Percentiles rank a stretch among this genome's conserved stretches.
Evolutionary conservation across 2,113 vertebrate genomes (phyloP).

Genomic region (Cervus canadensis): DNA sequence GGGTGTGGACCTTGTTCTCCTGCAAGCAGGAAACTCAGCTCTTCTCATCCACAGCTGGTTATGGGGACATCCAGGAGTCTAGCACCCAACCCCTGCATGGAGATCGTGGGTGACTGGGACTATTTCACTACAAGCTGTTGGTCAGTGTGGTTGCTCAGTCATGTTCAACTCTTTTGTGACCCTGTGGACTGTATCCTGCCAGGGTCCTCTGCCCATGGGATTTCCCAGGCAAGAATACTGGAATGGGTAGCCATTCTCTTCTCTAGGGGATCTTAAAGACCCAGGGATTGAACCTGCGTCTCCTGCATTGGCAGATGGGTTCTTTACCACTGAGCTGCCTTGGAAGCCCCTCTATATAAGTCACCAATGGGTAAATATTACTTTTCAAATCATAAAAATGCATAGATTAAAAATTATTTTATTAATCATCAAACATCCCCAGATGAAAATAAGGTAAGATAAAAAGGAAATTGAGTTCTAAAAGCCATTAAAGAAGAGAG

Average conservation of each 20-base stretch:
- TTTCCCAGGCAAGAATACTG: not conserved
- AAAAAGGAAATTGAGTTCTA: not conserved
- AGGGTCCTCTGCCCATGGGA: not conserved
- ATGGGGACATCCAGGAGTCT: not conserved
- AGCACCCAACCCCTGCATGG: fast-evolving
- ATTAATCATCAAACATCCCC: not conserved
- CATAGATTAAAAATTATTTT: not conserved
- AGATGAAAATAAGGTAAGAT: not conserved
- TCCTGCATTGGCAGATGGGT: not conserved
- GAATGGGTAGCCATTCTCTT: not conserved
- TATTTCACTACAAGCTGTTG: not conserved
- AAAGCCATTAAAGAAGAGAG: not conserved
- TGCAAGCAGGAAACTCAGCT: not conserved
- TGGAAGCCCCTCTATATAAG: not conserved
- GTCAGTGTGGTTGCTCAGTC: not conserved
- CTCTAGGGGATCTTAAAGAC: not conserved
- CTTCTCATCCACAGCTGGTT: not conserved
- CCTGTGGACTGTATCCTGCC: fast-evolving
- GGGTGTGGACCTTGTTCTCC: not conserved
- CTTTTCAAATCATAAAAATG: too few species aligned
- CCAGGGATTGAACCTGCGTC: not conserved
- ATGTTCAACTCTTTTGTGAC: not conserved
- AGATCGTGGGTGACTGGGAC: not conserved
- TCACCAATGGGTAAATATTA: too few species aligned
- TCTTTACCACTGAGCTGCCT: not conserved